These are phyloP conservation scores for Rhea americana DNA, from an alignment of 2,113 vertebrate genomes.

Conservation along the genomic window DNA sequence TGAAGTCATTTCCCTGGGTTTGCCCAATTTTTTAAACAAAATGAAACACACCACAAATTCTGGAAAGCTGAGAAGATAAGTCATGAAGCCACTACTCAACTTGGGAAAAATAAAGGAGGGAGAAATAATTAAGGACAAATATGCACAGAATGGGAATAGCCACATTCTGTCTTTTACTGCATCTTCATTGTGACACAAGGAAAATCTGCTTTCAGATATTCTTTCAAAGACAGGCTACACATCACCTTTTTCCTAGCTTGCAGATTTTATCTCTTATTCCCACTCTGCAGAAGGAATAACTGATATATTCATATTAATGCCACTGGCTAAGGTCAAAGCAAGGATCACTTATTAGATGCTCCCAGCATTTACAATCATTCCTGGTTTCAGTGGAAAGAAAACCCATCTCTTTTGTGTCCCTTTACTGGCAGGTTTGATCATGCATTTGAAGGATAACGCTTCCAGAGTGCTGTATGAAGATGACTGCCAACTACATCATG, in stretches of 20 bases:
- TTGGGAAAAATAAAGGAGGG: conserved; percentile 1
- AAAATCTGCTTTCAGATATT: conserved; percentile 1
- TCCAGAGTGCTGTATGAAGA: not conserved
- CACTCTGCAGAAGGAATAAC: not conserved
- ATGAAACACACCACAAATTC: conserved; percentile 36
- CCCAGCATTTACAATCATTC: not conserved
- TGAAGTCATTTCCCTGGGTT: conserved; percentile 63
- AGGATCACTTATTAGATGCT: not conserved
- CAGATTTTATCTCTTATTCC: conserved; percentile 12
- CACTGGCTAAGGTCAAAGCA: not conserved
- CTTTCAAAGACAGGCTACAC: conserved; percentile 19
- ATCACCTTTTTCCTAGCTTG: not conserved
- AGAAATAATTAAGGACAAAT: conserved; percentile 13
- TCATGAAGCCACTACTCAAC: not conserved
- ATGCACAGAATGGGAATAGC: not conserved
- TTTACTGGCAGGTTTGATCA: not conserved
- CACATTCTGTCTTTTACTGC: not conserved
- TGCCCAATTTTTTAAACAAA: conserved; percentile 40
- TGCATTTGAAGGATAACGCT: not conserved
- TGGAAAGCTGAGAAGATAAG: conserved; percentile 49
- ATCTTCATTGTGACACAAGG: not conserved
- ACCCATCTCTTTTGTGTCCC: not conserved
- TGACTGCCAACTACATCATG: not conserved
- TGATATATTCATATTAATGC: conserved; percentile 12
- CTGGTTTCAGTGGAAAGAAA: conserved; percentile 1